Evolutionary conservation across 1,140 invertebrate species (phyloP).

Genomic region (Caenorhabditis briggsae): DNA sequence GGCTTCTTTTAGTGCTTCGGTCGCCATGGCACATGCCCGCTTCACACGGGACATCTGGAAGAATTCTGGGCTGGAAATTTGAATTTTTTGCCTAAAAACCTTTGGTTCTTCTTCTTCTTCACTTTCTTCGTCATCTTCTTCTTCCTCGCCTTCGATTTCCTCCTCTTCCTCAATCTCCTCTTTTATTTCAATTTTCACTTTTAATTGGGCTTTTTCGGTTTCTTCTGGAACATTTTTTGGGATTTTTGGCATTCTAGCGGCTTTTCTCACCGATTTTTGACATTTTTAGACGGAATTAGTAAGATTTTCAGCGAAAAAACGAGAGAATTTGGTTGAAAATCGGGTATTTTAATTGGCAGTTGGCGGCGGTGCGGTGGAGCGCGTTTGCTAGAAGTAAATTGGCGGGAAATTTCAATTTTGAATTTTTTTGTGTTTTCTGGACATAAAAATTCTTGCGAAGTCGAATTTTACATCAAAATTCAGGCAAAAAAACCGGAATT

Average conservation of each 20-base stretch:
- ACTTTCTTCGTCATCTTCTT: neutral
- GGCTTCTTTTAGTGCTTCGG: conserved; percentile 2
- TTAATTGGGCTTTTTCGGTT: too few species aligned
- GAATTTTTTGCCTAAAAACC: neutral
- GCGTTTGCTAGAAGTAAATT: neutral
- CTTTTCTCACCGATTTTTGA: neutral
- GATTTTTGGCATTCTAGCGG: neutral
- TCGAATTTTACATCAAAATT: too few species aligned
- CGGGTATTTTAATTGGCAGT: neutral
- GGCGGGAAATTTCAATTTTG: neutral
- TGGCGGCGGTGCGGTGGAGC: conserved; percentile 22
- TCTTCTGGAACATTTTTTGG: neutral
- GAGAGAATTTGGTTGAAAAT: neutral
- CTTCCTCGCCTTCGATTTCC: neutral
- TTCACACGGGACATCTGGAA: conserved; percentile 28
- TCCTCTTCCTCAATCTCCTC: neutral
- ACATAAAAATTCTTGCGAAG: too few species aligned
- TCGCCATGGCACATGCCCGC: neutral
- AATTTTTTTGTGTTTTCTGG: neutral
- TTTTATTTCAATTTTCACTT: too few species aligned
- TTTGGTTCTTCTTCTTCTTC: neutral
- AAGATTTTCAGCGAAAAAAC: neutral
- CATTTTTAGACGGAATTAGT: neutral
- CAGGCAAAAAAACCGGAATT: too few species aligned
- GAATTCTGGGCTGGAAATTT: neutral